Evolutionary conservation across 2,888 invertebrate species (phyloP), one percentile per base, ranked within the genome.

Genomic region (Petrolisthes cinctipes): DNA sequence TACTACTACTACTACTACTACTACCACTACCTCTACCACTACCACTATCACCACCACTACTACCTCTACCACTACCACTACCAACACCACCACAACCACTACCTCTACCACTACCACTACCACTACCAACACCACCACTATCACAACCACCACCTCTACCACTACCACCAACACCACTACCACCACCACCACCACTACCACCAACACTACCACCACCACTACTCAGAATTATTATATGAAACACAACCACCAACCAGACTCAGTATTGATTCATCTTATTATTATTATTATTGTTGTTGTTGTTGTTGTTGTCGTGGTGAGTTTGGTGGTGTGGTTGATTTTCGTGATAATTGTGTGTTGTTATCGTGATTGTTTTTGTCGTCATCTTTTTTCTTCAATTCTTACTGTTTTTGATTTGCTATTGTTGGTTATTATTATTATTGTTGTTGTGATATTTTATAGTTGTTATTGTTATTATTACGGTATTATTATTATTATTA

Each of bases 21-120:
- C n/a, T n/a, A 71, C 71, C 37, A 82, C 71, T 71, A 82, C 68
- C 68, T 68, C 11, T 71, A 82, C 51, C 51, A 68, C 66, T n/a
- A 82, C 71, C 68, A 82, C 37, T 68, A 82, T 14, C 20, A 82
- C 53, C 68, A 82, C 66, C 51, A 37, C 61, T n/a, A 81, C 61
- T 20, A 61, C 61, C 81, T 11, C 5, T 23, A 23, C 20, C 9
- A 81, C 23, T 61, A 81, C 61, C 4, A 81, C 23, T 61, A 81
- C n/a, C 81, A 57, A 3, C 57, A 61, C 4, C 37, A 61, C 4
- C 37, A 81, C 61, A 20, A 81, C 23, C 61, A 81, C 61, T 61
- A 81, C 14, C 37, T 23, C 23, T 17, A 57, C 11, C n/a, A 6
- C 7, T 9, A 61, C 17, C 17, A 61, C 61, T 17, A 54, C 7